These are phyloP conservation scores for Hemicordylus capensis DNA, from an alignment of 2,113 vertebrate species.

Conservation along the genomic window DNA sequence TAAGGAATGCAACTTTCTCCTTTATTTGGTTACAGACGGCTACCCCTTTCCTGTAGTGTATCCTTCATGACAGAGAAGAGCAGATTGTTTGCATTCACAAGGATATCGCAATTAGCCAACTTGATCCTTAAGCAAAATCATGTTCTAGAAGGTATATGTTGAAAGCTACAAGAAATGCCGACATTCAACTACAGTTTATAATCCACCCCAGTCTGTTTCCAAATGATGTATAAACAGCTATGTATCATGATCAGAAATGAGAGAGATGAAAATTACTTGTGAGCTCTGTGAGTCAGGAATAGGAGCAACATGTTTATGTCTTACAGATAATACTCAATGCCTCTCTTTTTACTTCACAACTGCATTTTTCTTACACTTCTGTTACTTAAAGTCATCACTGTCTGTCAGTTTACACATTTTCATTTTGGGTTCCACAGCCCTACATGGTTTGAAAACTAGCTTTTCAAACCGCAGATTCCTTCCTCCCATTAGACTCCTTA, in stretches of 20 bases:
- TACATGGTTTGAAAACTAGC: background rate
- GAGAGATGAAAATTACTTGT: slow-evolving; percentile 3
- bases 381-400: background rate
- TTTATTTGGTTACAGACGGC: slow-evolving; percentile 60
- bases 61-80: slow-evolving; percentile 3
- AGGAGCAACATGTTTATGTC: background rate
- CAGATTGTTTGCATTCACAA: slow-evolving; percentile 48
- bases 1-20: slow-evolving; percentile 51
- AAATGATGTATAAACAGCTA: slow-evolving; percentile 37
- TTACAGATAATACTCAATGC: slow-evolving; percentile 11
- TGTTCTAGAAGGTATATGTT: background rate
- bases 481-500: background rate
- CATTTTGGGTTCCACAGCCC: slow-evolving; percentile 7
- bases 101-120: background rate
- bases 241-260: slow-evolving; percentile 25
- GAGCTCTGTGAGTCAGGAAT: slow-evolving; percentile 22
- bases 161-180: slow-evolving; percentile 24
- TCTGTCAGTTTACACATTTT: slow-evolving; percentile 14
- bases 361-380: slow-evolving; percentile 31
- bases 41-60: slow-evolving; percentile 13
- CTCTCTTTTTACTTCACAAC: slow-evolving; percentile 25
- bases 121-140: slow-evolving; percentile 42
- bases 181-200: slow-evolving; percentile 35
- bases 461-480: background rate
- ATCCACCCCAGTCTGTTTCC: slow-evolving; percentile 11